Conservation (phyloP, 1,140 invertebrate species). For the Drosophila arizonae region DNA sequence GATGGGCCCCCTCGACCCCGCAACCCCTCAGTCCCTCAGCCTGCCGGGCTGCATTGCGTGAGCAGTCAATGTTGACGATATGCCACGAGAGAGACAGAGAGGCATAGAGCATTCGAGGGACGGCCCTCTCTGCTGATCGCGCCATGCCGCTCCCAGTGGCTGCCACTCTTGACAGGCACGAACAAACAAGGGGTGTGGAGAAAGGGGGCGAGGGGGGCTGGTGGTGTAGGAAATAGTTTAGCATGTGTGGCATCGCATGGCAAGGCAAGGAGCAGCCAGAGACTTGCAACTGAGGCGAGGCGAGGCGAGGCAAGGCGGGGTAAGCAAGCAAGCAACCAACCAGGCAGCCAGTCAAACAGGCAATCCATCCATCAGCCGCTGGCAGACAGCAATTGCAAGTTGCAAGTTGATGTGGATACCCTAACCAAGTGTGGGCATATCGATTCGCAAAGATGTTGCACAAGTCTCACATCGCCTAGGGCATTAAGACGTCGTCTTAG, state of each 20-base stretch:
- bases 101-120: conserved; percentile 3
- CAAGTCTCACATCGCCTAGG: background rate
- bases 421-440: conserved; percentile 16
- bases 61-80: conserved; percentile 76
- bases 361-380: conserved; percentile 78
- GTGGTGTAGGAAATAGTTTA: conserved; percentile 61
- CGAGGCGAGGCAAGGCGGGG: background rate
- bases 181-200: conserved; percentile 75
- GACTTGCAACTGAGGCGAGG: conserved; percentile 29
- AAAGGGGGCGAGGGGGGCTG: background rate
- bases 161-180: conserved; percentile 62
- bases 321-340: too few species aligned
- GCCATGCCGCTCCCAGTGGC: conserved; percentile 32
- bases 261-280: conserved; percentile 29
- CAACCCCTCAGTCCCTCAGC: background rate
- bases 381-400: conserved; percentile 75
- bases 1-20: background rate
- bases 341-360: conserved; percentile 65
- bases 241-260: conserved; percentile 73
- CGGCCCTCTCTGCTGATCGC: conserved; percentile 15
- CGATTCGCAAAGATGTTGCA: too few species aligned
- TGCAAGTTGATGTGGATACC: conserved; percentile 57
- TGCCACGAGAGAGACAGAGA: conserved; percentile 23
- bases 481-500: background rate
- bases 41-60: conserved; percentile 32